phyloP scores from a whole-genome alignment of 2,888 invertebrate species.

The Tetranychus truncatus region DNA sequence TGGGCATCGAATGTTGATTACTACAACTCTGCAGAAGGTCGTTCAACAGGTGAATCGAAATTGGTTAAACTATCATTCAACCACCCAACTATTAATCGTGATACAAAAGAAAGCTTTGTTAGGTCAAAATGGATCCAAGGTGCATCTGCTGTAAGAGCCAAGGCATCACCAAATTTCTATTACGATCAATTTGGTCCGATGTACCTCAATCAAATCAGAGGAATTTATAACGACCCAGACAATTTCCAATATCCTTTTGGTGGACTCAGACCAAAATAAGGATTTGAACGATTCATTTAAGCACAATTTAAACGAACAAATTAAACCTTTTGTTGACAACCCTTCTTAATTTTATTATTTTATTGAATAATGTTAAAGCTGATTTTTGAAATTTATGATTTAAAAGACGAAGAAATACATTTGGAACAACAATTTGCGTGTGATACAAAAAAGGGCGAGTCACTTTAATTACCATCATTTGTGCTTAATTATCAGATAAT shows the following conservation, averaged over 20 bases:
- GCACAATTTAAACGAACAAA: neutral
- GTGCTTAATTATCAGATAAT: neutral
- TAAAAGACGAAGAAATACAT: neutral
- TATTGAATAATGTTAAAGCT: neutral
- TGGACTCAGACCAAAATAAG: neutral
- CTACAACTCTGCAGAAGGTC: neutral
- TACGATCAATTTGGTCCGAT: neutral
- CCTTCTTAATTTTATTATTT: no score
- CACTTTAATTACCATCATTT: neutral
- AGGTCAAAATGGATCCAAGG: neutral
- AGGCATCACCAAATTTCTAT: neutral
- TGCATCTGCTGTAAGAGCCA: neutral
- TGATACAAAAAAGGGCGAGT: neutral
- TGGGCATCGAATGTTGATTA: constrained; percentile 3
- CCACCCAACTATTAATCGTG: neutral
- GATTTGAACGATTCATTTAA: neutral
- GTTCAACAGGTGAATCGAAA: neutral
- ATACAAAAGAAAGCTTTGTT: neutral
- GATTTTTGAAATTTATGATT: neutral
- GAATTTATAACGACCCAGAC: neutral
- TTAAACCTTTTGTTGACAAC: no score
- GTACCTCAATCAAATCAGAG: constrained; percentile 1
- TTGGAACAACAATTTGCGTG: neutral
- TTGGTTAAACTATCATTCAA: neutral
- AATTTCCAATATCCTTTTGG: neutral